Percentiles rank a stretch among this genome's conserved stretches.
Evolutionary conservation across 2,888 invertebrate species (phyloP).

Genomic region (Yponomeuta malinellus): DNA sequence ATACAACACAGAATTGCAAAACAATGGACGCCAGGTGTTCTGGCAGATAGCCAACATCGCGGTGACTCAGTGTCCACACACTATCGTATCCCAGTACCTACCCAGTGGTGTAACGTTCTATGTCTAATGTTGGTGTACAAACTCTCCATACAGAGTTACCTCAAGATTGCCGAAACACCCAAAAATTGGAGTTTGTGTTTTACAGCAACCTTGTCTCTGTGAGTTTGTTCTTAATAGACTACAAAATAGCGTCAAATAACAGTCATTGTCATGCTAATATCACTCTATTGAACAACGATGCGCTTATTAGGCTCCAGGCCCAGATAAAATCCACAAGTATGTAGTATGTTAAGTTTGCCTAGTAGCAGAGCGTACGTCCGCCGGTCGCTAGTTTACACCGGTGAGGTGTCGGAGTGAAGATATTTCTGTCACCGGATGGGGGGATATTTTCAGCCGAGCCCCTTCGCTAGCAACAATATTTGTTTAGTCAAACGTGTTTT

Average conservation of each 20-base stretch:
- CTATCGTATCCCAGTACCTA: background rate
- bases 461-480: conserved; percentile 5
- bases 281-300: too few species aligned
- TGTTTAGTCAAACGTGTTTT: conserved; percentile 1
- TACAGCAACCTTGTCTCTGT: too few species aligned
- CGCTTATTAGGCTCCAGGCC: too few species aligned
- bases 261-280: too few species aligned
- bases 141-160: too few species aligned
- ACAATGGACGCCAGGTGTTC: conserved; percentile 12
- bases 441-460: conserved; percentile 33
- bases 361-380: background rate
- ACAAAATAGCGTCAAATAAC: too few species aligned
- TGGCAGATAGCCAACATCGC: conserved; percentile 6
- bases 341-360: background rate
- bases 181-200: too few species aligned
- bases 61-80: background rate
- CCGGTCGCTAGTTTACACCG: conserved; percentile 9
- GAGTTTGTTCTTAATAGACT: too few species aligned
- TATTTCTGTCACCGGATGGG: conserved; percentile 42
- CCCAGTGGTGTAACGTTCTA: background rate
- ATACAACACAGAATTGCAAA: conserved; percentile 10
- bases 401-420: conserved; percentile 17
- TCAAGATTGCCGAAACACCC: too few species aligned
- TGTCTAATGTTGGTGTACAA: too few species aligned
- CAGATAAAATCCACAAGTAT: too few species aligned